A percentile compares a stretch with the other conserved stretches of the same genome.
These are phyloP conservation scores for Sminthurinus aureus DNA, from an alignment of 2,888 invertebrate genomes.

Conservation along the genomic window DNA sequence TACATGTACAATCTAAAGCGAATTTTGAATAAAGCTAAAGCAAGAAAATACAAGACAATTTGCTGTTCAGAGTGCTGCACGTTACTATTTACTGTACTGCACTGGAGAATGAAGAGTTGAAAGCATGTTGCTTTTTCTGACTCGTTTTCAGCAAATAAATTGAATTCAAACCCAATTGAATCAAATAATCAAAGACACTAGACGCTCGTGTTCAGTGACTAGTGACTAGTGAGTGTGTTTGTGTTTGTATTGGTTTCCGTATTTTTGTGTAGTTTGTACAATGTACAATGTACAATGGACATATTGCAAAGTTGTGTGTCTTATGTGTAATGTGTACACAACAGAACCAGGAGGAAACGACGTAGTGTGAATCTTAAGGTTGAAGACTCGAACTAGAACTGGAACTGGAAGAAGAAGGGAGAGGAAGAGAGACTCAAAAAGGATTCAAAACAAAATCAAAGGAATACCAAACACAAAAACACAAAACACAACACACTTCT, in stretches of 20 bases:
- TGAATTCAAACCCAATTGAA: constrained; percentile 41
- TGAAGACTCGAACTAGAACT: not conserved
- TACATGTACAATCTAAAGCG: too few relatives aligned
- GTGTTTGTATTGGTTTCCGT: not conserved
- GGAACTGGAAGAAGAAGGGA: not conserved
- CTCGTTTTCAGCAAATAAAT: constrained; percentile 37
- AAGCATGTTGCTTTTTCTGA: constrained; percentile 18
- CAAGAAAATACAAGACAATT: too few relatives aligned
- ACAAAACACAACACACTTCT: too few relatives aligned
- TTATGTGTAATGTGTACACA: too few relatives aligned
- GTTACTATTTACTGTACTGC: not conserved
- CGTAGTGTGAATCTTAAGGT: not conserved
- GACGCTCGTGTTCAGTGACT: too few relatives aligned
- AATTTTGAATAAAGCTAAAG: too few relatives aligned
- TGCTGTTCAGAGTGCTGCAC: too few relatives aligned
- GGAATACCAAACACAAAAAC: not conserved
- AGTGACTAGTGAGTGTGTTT: too few relatives aligned
- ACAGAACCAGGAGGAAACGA: too few relatives aligned
- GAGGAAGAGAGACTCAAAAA: not conserved
- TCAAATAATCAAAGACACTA: constrained; percentile 37
- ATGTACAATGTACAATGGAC: too few relatives aligned
- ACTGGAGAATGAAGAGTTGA: constrained; percentile 11
- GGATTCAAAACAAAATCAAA: not conserved
- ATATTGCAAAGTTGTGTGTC: too few relatives aligned
- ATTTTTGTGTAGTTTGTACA: not conserved